phyloP scores from a whole-genome alignment of 2,888 invertebrate genomes.

The Platycheirus rosarum region DNA sequence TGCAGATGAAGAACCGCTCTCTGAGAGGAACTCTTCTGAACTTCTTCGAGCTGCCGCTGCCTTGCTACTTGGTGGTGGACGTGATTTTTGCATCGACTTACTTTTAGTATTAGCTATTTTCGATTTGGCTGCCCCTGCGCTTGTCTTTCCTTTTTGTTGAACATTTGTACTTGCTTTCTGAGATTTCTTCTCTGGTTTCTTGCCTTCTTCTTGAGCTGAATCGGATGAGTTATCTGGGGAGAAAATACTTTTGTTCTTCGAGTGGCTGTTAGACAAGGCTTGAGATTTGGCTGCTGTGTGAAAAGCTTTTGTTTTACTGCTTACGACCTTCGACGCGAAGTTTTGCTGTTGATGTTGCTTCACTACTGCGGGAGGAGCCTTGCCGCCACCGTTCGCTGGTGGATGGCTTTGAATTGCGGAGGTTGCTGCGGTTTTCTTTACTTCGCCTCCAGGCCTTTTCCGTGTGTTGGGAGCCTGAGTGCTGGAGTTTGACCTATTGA shows the following conservation, averaged over 20 bases:
- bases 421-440: slow-evolving; percentile 44
- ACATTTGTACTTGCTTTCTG: slow-evolving; percentile 13
- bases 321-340: slow-evolving; percentile 74
- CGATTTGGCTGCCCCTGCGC: slow-evolving; percentile 30
- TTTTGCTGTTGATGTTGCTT: slow-evolving; percentile 78
- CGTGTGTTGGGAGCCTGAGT: slow-evolving; percentile 76
- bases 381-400: slow-evolving; percentile 81
- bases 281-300: slow-evolving; percentile 63
- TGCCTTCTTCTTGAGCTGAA: slow-evolving; percentile 83
- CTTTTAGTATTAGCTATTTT: slow-evolving; percentile 68
- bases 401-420: slow-evolving; percentile 51
- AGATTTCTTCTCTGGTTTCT: slow-evolving; percentile 66
- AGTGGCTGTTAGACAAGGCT: slow-evolving; percentile 42
- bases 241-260: slow-evolving; percentile 89
- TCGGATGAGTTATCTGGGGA: slow-evolving; percentile 91
- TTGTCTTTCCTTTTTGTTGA: slow-evolving; percentile 39
- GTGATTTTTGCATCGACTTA: slow-evolving; percentile 78
- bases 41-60: slow-evolving; percentile 18
- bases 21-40: slow-evolving; percentile 77
- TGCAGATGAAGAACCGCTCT: slow-evolving; percentile 76
- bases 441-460: slow-evolving; percentile 75
- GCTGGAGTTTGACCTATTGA: slow-evolving; percentile 75
- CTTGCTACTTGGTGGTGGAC: slow-evolving; percentile 78
- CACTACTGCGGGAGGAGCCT: slow-evolving; percentile 80
- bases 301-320: slow-evolving; percentile 65